These are phyloP conservation scores for Tiliqua scincoides DNA, from an alignment of 2,113 vertebrate species.

Conservation along the genomic window DNA sequence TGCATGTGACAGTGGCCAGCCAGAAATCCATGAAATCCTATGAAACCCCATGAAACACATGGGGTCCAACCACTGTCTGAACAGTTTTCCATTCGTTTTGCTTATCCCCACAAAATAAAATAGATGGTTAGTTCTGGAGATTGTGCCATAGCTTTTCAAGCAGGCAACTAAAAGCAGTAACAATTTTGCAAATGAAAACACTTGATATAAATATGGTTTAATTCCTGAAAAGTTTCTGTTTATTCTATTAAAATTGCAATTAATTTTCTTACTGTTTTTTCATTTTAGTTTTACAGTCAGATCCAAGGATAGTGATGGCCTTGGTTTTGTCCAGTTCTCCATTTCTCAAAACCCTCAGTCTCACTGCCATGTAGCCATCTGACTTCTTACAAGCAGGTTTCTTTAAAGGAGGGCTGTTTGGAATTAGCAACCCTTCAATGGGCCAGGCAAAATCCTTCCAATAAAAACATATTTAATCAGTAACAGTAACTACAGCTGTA, in stretches of 20 bases:
- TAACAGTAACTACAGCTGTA: no score
- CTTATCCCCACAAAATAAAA: not conserved
- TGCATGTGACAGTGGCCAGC: not conserved
- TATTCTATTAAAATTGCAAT: conserved; percentile 1
- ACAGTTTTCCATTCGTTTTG: not conserved
- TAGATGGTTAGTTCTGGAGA: not conserved
- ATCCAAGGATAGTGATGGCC: conserved; percentile 7
- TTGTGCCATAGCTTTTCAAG: not conserved
- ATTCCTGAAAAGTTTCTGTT: not conserved
- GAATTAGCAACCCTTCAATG: conserved; percentile 64
- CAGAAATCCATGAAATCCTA: accelerated
- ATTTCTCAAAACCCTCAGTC: conserved; percentile 56
- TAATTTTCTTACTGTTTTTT: conserved; percentile 52
- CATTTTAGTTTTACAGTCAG: conserved; percentile 17
- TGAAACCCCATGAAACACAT: not conserved
- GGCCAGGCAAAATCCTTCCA: conserved; percentile 62
- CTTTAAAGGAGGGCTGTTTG: conserved; percentile 54
- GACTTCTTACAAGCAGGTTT: conserved; percentile 29
- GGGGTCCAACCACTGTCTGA: not conserved
- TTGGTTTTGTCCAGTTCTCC: conserved; percentile 51
- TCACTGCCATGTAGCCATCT: conserved; percentile 12
- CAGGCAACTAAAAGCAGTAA: not conserved
- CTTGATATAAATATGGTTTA: conserved; percentile 2
- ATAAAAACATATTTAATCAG: conserved; percentile 4
- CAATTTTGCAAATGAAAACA: conserved; percentile 6